Evolutionary conservation across 2,888 invertebrate species (phyloP).

Genomic region (Ophion obscuratus): DNA sequence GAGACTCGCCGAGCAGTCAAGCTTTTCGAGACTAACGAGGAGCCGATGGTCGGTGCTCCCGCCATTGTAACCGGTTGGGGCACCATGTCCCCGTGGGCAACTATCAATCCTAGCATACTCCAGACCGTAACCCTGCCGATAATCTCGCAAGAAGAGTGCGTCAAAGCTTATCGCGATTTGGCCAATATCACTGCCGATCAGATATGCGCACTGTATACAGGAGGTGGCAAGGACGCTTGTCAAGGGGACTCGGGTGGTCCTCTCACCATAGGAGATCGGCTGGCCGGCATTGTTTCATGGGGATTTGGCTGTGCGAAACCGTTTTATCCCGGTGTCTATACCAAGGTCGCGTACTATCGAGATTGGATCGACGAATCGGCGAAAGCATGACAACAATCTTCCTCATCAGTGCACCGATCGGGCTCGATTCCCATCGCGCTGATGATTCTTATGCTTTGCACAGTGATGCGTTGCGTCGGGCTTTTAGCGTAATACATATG

Average conservation of each 20-base stretch:
- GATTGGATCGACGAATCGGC: constrained; percentile 73
- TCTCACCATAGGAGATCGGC: constrained; percentile 69
- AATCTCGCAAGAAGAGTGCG: constrained; percentile 85
- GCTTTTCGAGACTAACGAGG: constrained; percentile 80
- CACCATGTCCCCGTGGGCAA: background rate
- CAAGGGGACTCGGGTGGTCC: constrained; percentile 80
- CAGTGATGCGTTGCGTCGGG: background rate
- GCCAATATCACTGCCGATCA: constrained; percentile 77
- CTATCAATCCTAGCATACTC: constrained; percentile 73
- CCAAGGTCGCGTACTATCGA: constrained; percentile 85
- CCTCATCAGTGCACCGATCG: constrained; percentile 13
- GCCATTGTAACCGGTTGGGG: constrained; percentile 76
- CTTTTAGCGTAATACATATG: background rate
- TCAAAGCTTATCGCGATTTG: constrained; percentile 82
- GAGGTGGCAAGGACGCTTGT: constrained; percentile 85
- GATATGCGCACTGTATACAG: constrained; percentile 86
- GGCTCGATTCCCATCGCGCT: constrained; percentile 3
- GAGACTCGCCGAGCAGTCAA: constrained; percentile 83
- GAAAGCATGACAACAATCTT: constrained; percentile 9
- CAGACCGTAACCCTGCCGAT: constrained; percentile 86
- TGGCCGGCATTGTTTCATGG: constrained; percentile 81
- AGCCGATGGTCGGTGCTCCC: constrained; percentile 42
- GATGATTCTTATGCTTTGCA: constrained; percentile 1
- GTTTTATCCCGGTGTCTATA: constrained; percentile 84
- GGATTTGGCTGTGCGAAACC: constrained; percentile 86